Percentiles rank a stretch among this genome's conserved stretches.
These are phyloP conservation scores for Vidua macroura DNA, from an alignment of 2,113 vertebrate genomes.

Conservation along the genomic window DNA sequence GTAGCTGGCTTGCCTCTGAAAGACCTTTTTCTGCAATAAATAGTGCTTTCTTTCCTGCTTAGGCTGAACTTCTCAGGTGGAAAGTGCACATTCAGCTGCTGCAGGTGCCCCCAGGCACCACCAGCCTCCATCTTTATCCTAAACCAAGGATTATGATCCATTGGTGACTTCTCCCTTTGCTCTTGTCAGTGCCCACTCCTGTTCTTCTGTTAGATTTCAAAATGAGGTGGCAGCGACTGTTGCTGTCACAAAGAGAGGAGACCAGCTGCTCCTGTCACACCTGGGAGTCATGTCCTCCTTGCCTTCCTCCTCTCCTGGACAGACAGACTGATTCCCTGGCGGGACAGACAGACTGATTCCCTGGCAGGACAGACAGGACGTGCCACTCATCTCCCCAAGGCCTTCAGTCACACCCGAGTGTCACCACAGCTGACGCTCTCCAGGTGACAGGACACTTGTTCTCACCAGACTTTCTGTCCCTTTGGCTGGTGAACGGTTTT, in stretches of 20 bases:
- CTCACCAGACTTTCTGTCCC: background rate
- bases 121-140: background rate
- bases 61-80: background rate
- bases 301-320: background rate
- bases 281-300: constrained; percentile 24
- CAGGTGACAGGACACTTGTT: background rate
- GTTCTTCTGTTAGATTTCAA: background rate
- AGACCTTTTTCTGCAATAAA: background rate
- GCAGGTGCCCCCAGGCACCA: background rate
- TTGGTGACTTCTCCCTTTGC: background rate
- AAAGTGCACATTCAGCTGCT: background rate
- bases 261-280: constrained; percentile 13
- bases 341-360: background rate
- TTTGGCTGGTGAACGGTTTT: background rate
- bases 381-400: background rate
- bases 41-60: background rate
- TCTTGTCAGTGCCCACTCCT: background rate
- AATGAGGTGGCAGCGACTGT: background rate
- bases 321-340: background rate
- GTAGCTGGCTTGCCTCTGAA: background rate
- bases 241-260: background rate
- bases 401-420: background rate
- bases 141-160: background rate
- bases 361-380: background rate
- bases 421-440: background rate